A percentile compares a stretch with the other conserved stretches of the same genome.
Evolutionary conservation across 2,797 vertebrate genomes (phyloP).

Genomic region (Darevskia nairensis): DNA sequence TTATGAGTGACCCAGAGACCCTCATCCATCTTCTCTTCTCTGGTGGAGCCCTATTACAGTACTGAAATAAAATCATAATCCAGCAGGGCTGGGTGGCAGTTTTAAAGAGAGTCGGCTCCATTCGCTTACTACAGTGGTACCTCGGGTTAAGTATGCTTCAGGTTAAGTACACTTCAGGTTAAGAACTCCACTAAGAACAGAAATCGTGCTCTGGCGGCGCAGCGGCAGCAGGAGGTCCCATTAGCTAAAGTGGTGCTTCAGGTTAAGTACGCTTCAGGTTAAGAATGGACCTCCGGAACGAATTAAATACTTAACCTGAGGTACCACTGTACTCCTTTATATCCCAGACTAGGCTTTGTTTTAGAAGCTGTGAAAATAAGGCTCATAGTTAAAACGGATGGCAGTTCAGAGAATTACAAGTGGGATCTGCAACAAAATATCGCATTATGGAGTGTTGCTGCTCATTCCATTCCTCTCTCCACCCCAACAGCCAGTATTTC

Average conservation of each 20-base stretch:
- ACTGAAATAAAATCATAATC: conserved; percentile 56
- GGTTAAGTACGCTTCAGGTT: too few species aligned
- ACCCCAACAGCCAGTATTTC: too few species aligned
- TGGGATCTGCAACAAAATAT: neutral
- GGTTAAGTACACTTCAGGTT: too few species aligned
- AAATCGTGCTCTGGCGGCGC: too few species aligned
- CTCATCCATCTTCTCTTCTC: conserved; percentile 47
- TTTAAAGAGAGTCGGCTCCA: neutral
- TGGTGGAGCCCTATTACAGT: conserved; percentile 48
- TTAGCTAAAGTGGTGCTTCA: too few species aligned
- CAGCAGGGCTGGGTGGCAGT: conserved; percentile 56
- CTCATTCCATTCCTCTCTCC: neutral
- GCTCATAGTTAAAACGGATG: conserved; percentile 18
- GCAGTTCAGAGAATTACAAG: neutral
- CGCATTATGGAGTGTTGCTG: neutral
- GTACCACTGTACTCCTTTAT: neutral
- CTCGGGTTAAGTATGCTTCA: too few species aligned
- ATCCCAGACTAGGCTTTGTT: neutral
- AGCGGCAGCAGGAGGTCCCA: too few species aligned
- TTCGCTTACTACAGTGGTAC: conserved; percentile 41
- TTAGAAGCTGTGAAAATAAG: conserved; percentile 34
- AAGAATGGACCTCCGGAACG: too few species aligned
- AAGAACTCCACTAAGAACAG: too few species aligned
- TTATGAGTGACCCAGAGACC: conserved; percentile 52
- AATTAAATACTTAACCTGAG: too few species aligned